A percentile compares a stretch with the other conserved stretches of the same genome.
Evolutionary conservation across 2,113 vertebrate species (phyloP).

Genomic region (Thryonomys swinderianus): DNA sequence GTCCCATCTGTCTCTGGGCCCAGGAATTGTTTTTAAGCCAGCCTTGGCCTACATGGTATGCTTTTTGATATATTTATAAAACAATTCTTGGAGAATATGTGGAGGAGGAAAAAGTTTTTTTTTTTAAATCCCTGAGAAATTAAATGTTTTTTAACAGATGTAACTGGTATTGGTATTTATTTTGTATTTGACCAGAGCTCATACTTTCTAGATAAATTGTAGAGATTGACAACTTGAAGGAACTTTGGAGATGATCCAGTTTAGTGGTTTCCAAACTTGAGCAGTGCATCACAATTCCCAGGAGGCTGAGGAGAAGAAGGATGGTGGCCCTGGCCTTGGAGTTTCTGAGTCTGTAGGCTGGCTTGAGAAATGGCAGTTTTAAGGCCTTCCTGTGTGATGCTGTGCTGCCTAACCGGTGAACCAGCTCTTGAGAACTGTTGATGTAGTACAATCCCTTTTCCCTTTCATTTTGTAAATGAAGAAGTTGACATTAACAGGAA

Average conservation of each 20-base stretch:
- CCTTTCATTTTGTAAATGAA: neutral
- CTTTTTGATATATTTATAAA: constrained; percentile 20
- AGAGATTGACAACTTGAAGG: neutral
- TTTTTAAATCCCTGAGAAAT: neutral
- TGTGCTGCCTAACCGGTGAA: neutral
- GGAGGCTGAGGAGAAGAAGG: neutral
- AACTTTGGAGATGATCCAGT: neutral
- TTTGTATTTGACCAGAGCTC: constrained; percentile 33
- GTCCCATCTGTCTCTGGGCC: neutral
- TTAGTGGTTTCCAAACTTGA: constrained; percentile 16
- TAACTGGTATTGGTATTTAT: constrained; percentile 33
- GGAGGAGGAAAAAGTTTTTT: neutral
- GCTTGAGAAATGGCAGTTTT: neutral
- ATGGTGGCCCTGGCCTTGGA: too few species aligned
- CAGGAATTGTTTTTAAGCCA: constrained; percentile 26
- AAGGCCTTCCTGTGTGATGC: neutral
- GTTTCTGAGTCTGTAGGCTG: neutral
- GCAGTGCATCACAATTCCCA: neutral
- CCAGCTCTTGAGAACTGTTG: neutral
- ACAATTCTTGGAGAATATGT: neutral
- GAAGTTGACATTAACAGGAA: neutral
- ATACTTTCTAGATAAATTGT: constrained; percentile 7
- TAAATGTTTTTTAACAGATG: constrained; percentile 1
- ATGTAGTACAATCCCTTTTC: neutral
- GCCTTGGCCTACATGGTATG: neutral